phyloP scores from a whole-genome alignment of 2,888 invertebrate genomes.

The Agriopis aurantiaria region DNA sequence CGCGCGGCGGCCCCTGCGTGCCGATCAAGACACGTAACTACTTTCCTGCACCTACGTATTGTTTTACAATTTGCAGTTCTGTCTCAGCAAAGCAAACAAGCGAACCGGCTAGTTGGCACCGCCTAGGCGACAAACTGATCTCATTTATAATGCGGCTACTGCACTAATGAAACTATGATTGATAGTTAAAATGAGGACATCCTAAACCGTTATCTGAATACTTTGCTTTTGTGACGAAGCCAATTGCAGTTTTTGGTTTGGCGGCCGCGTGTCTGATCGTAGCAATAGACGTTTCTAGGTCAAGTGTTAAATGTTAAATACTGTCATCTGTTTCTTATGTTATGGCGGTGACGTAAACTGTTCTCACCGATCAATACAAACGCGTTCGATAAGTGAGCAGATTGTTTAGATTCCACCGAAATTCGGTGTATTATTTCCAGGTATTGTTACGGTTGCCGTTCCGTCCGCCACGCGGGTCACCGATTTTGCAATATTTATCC shows the following conservation, averaged over 20 bases:
- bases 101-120: constrained; percentile 19
- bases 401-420: constrained; percentile 37
- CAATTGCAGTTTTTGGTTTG: constrained; percentile 5
- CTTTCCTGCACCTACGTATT: constrained; percentile 48
- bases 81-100: constrained; percentile 37
- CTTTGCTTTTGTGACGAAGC: background rate
- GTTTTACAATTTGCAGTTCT: constrained; percentile 46
- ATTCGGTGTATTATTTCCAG: constrained; percentile 61
- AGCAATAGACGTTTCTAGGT: constrained; percentile 61
- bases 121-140: constrained; percentile 24
- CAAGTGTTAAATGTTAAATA: constrained; percentile 49
- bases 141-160: constrained; percentile 15
- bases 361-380: constrained; percentile 8
- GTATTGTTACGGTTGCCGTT: constrained; percentile 58
- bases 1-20: constrained; percentile 45
- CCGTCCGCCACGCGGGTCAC: constrained; percentile 55
- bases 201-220: background rate
- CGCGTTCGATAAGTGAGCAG: constrained; percentile 1
- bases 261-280: constrained; percentile 50
- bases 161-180: background rate
- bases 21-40: constrained; percentile 52
- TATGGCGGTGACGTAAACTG: constrained; percentile 4
- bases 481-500: constrained; percentile 66
- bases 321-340: background rate
- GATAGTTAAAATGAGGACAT: constrained; percentile 10